Evolutionary conservation across 2,888 invertebrate genomes (phyloP), one percentile per base, ranked within the genome.

Genomic region (Arctia plantaginis): DNA sequence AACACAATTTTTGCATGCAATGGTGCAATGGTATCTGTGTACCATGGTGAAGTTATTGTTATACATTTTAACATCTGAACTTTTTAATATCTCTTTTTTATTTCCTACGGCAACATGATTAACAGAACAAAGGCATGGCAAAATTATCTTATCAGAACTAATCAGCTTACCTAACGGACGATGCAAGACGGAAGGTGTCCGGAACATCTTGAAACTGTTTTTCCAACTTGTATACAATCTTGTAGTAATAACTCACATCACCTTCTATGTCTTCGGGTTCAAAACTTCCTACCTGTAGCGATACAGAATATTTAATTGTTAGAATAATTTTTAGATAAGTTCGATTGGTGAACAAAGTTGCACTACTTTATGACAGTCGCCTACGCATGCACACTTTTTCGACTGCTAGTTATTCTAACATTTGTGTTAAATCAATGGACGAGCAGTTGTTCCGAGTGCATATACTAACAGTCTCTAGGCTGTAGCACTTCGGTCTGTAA

Each of bases 181-280:
- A 85, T 27, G 98, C 98, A 47, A 99, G 96, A 77, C 97, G 97
- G 88, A 96, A 96, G 0, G 98, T 97, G 0, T 97, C 96, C 0
- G 98, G 98, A 77, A 96, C 95, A 44, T 98, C 98, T 79, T 97
- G 95, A 91, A 99, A 99, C 35, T 96, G 96, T 89, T 99, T 99
- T 89, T 99, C 99, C 83, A 99, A 93, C 90, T 99, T 99, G 87
- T 97, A 98, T 64, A 99, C 97, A 71, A 97, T 97, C 81, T 99
- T 96, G 91, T 97, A 96, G 82, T 90, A 95, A 81, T 96, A 97
- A 66, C 96, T 96, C 1, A 98, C 97, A 79, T 98, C 98, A 23
- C 96, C 94, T 81, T 99, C 99, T 73, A 99, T 99, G 30, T 97
- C 97, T 90, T 99, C 99, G 0, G 99, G 99, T 90, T 99, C 98